phyloP scores from a whole-genome alignment of 1,140 invertebrate genomes.

The Bathynomus jamesi region DNA sequence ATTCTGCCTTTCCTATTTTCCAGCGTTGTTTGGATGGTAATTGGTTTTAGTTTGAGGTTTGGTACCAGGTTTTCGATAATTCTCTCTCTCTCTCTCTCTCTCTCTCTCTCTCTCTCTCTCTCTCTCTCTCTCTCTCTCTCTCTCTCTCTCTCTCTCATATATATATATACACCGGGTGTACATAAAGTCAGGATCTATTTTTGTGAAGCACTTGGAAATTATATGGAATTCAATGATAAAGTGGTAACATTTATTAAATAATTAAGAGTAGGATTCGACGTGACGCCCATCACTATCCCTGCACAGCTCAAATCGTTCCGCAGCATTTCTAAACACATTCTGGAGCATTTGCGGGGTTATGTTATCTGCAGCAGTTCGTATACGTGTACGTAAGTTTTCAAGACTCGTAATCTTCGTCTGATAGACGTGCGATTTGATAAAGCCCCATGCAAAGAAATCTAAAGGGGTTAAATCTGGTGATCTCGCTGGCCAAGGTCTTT shows the following conservation, averaged over 20 bases:
- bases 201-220: not conserved
- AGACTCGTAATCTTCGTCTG: too few species aligned
- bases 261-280: too few species aligned
- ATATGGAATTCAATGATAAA: not conserved
- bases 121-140: not conserved
- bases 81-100: slow-evolving; percentile 5
- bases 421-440: too few species aligned
- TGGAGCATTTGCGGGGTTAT: not conserved
- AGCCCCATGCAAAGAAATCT: too few species aligned
- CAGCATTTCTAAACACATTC: not conserved
- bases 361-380: too few species aligned
- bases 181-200: not conserved
- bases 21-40: too few species aligned
- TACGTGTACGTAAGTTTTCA: too few species aligned
- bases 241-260: not conserved
- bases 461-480: too few species aligned
- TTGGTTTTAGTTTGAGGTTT: not conserved
- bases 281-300: too few species aligned
- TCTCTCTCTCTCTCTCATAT: not conserved
- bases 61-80: not conserved
- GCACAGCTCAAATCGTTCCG: not conserved
- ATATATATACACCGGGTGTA: not conserved
- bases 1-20: too few species aligned
- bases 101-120: not conserved
- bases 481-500: too few species aligned